phyloP scores from a whole-genome alignment of 2,797 vertebrate species.

The Phrynocephalus vlangalii region DNA sequence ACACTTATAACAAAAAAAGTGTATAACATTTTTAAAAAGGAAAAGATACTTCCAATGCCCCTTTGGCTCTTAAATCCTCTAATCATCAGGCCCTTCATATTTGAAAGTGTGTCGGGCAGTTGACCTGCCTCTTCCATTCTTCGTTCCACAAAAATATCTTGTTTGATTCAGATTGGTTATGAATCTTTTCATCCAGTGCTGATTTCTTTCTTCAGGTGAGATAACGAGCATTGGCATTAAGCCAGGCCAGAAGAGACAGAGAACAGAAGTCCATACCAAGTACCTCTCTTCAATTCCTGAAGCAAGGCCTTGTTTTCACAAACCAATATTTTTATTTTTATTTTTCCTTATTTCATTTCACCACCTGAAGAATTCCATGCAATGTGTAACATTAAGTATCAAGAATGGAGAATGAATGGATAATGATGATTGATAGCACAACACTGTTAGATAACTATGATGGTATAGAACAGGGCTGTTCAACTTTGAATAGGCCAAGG shows the following conservation, averaged over 20 bases:
- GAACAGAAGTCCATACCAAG: not conserved
- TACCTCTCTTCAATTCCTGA: not conserved
- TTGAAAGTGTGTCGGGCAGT: slow-evolving; percentile 10
- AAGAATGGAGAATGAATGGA: no score
- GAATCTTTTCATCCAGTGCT: not conserved
- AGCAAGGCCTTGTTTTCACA: not conserved
- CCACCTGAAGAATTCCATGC: no score
- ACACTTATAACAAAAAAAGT: no score
- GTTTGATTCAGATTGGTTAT: slow-evolving; percentile 12
- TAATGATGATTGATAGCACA: no score
- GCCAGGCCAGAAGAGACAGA: slow-evolving; percentile 9
- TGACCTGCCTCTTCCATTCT: not conserved
- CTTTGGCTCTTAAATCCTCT: not conserved
- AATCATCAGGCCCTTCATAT: slow-evolving; percentile 31
- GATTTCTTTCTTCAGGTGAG: slow-evolving; percentile 5
- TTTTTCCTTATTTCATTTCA: no score
- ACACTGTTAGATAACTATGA: no score
- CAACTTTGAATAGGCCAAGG: no score
- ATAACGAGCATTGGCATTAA: fast-evolving
- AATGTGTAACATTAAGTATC: no score
- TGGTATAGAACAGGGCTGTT: no score
- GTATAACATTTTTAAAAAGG: no score
- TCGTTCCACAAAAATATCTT: not conserved
- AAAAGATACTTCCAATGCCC: not conserved
- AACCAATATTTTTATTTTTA: no score